Conservation (phyloP, 2,797 vertebrate species). For the Pangasius macronema region DNA sequence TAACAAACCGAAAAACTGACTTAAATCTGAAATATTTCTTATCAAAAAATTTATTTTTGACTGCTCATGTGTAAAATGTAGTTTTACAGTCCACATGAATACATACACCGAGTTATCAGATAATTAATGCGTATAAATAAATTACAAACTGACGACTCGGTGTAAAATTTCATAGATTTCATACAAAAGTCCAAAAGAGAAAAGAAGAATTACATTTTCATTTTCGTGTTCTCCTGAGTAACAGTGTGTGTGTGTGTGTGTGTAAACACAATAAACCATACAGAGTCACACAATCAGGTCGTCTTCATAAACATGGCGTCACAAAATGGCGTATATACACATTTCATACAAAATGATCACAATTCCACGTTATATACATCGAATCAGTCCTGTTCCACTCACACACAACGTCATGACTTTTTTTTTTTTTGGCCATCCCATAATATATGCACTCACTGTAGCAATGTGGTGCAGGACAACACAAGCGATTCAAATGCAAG, state of each 20-base stretch:
- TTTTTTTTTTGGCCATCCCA: not conserved
- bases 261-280: conserved; percentile 8
- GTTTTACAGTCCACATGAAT: too few relatives aligned
- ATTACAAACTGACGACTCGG: not conserved
- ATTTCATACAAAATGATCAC: not conserved
- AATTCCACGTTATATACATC: not conserved
- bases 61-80: too few relatives aligned
- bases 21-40: not conserved
- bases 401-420: too few relatives aligned
- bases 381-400: not conserved
- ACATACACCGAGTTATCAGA: too few relatives aligned
- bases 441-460: not conserved
- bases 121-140: too few relatives aligned
- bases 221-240: conserved; percentile 32
- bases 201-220: conserved; percentile 15
- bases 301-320: not conserved
- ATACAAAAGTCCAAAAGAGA: not conserved
- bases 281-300: not conserved
- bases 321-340: not conserved
- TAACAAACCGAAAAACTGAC: not conserved
- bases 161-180: not conserved
- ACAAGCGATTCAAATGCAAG: not conserved
- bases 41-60: not conserved
- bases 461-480: not conserved
- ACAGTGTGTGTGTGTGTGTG: conserved; percentile 3